Evolutionary conservation across 2,888 invertebrate species (phyloP).

Genomic region (Aleiodes alternator): DNA sequence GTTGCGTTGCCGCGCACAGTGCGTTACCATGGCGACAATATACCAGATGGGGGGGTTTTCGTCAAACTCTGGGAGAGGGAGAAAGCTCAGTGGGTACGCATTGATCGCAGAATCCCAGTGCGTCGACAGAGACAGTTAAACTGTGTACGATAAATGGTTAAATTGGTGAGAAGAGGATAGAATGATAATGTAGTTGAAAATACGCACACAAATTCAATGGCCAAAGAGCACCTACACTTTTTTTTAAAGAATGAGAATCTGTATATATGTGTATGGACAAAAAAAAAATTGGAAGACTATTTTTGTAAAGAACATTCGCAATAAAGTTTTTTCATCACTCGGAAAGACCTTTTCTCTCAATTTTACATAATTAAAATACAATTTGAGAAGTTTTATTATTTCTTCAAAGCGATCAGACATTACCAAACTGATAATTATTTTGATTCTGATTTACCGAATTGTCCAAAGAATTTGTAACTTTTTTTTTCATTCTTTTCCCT

Average conservation of each 20-base stretch:
- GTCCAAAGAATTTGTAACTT: not conserved
- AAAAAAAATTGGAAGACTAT: not conserved
- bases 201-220: constrained; percentile 24
- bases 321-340: not conserved
- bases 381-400: not conserved
- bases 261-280: constrained; percentile 2
- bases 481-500: too few relatives aligned
- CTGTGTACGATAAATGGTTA: constrained; percentile 6
- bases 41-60: constrained; percentile 47
- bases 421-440: not conserved
- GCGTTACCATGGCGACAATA: constrained; percentile 72
- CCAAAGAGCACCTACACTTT: constrained; percentile 21
- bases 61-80: constrained; percentile 22
- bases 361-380: not conserved
- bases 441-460: not conserved
- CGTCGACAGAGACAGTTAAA: constrained; percentile 62
- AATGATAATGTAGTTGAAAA: not conserved
- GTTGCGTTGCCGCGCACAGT: constrained; percentile 66
- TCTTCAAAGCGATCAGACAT: not conserved
- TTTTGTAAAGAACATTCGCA: constrained; percentile 3
- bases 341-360: not conserved
- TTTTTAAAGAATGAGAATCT: constrained; percentile 19
- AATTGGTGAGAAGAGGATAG: not conserved
- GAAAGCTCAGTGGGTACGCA: constrained; percentile 69
- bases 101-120: constrained; percentile 75